Percentiles rank a stretch among this genome's conserved stretches.
phyloP scores from a whole-genome alignment of 2,888 invertebrate genomes.

The Halocaridina rubra region DNA sequence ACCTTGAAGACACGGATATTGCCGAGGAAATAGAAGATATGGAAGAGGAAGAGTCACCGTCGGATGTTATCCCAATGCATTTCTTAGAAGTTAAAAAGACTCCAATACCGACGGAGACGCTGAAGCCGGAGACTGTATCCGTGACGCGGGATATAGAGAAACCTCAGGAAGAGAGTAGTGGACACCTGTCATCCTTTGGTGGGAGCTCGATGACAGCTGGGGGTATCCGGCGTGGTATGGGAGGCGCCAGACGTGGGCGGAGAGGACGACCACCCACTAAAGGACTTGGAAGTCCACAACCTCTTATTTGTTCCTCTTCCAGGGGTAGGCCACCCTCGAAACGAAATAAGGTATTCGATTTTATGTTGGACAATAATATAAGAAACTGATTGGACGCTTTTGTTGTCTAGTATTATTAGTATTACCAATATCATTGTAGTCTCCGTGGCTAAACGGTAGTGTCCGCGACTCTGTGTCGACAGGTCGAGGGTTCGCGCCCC shows the following conservation, averaged over 20 bases:
- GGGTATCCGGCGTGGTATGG: slow-evolving; percentile 2
- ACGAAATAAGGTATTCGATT: slow-evolving; percentile 45
- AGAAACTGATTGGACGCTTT: too few relatives aligned
- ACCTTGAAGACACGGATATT: slow-evolving; percentile 29
- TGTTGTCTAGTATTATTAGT: too few relatives aligned
- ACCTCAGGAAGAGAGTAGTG: slow-evolving; percentile 7
- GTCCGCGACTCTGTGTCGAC: too few relatives aligned
- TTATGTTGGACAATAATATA: too few relatives aligned
- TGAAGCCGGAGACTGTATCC: not conserved
- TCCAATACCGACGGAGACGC: not conserved
- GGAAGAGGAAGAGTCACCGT: not conserved
- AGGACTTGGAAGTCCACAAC: slow-evolving; percentile 11
- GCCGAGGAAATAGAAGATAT: slow-evolving; percentile 26
- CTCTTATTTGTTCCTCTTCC: not conserved
- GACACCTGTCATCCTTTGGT: not conserved
- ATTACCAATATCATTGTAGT: too few relatives aligned
- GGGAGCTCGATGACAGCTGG: not conserved
- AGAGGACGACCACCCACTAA: slow-evolving; percentile 43
- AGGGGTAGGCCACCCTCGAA: slow-evolving; percentile 41
- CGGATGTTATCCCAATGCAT: not conserved
- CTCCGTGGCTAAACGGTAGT: too few relatives aligned
- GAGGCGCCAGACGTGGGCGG: slow-evolving; percentile 34
- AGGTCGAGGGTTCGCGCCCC: too few relatives aligned
- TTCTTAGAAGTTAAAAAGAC: not conserved
- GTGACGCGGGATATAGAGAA: not conserved